phyloP scores from a whole-genome alignment of 2,113 vertebrate genomes.

The Otocyon megalotis region DNA sequence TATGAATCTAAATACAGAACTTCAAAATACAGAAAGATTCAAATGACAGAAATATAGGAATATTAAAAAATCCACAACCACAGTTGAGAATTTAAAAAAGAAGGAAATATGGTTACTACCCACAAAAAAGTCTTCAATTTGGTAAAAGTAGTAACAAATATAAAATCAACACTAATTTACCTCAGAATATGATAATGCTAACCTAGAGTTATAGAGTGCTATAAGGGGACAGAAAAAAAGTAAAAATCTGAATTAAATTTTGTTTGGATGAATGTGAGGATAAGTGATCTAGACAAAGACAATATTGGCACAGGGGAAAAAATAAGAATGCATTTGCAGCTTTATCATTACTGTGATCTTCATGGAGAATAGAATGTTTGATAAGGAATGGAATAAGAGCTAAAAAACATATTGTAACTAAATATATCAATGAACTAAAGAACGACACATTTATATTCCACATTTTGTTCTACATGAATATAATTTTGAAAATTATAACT shows the following conservation, averaged over 20 bases:
- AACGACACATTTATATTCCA: not conserved
- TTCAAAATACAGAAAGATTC: not conserved
- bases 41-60: not conserved
- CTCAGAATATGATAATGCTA: not conserved
- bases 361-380: not conserved
- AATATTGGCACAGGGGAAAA: not conserved
- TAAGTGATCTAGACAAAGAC: not conserved
- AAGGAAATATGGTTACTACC: not conserved
- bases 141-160: not conserved
- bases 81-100: not conserved
- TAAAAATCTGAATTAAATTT: not conserved
- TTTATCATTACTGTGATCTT: not conserved
- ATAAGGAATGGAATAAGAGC: not conserved
- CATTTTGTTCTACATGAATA: not conserved
- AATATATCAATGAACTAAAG: not conserved
- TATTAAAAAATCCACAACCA: not conserved
- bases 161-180: not conserved
- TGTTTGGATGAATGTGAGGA: not conserved
- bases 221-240: not conserved
- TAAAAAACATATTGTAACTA: not conserved
- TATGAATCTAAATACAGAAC: not conserved
- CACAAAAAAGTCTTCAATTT: not conserved
- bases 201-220: not conserved
- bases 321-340: not conserved
- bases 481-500: constrained; percentile 11